Base-by-base conservation (phyloP, 2,888 invertebrate genomes). In the Eupithecia tripunctaria region DNA sequence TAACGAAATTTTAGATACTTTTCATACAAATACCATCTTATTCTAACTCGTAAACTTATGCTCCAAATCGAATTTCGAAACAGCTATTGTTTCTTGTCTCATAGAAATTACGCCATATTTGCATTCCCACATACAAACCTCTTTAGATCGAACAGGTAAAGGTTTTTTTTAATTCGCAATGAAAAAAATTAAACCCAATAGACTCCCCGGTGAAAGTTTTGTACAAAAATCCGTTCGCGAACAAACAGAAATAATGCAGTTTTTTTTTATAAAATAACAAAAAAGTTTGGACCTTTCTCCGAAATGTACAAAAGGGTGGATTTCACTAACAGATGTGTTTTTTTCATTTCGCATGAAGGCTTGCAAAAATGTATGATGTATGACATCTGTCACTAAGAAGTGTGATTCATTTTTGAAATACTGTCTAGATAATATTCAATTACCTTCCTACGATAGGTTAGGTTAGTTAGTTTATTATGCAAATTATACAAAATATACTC, bases 291-390 rank as follows among this genome's bases (percentile, higher is more conserved):
- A 84, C 86, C 86, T 88, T 88, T 87, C 88, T 87, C 82, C 88
- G 90, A 91, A 91, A 83, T 81, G 82, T 85, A 92, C 91, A 93
- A 93, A 93, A 91, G 93, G 93, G 93, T 91, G 82, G 81, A 88
- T 93, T 91, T 91, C 92, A 89, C 86, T 86, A 87, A 89, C 89
- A 91, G 89, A 90, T 89, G 89, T 80, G 62, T 78, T 85, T 88
- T 88, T 79, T 73, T 68, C 72, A 67, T 68, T 79, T 66, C 68
- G 72, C 63, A 64, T 64, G 70, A 70, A 74, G 51, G 67, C 66
- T 71, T 71, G 71, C 68, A 62, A 68, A 56, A 67, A 65, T 76
- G 65, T 73, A 76, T 72, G 71, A 74, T 70, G 73, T 71, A 78
- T 76, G 73, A 72, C 74, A 78, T 76, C 75, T 79, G 77, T 79